Percentiles rank a stretch among this genome's conserved stretches.
phyloP scores from a whole-genome alignment of 2,797 vertebrate species.

The Sebastes hubbsi region DNA sequence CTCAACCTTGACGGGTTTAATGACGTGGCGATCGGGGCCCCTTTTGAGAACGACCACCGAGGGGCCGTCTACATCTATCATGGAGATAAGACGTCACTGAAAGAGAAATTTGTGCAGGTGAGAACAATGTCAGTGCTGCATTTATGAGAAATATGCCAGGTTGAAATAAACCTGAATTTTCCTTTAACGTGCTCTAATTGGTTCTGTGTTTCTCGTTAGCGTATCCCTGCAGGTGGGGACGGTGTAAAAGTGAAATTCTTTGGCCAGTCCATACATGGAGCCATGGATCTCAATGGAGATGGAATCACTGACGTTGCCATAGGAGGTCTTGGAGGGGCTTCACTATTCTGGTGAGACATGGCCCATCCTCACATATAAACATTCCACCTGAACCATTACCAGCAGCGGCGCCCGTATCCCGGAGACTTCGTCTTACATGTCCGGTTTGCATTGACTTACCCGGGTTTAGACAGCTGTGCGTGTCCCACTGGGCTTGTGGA shows the following conservation, averaged over 20 bases:
- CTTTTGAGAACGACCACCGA: slow-evolving; percentile 92
- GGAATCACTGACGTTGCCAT: slow-evolving; percentile 95
- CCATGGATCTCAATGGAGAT: slow-evolving; percentile 95
- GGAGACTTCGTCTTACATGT: slow-evolving; percentile 27
- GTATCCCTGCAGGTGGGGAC: slow-evolving; percentile 93
- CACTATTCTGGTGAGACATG: slow-evolving; percentile 91
- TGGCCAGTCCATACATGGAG: slow-evolving; percentile 95
- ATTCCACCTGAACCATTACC: slow-evolving; percentile 21
- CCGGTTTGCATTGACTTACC: slow-evolving; percentile 31
- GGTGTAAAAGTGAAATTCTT: slow-evolving; percentile 93
- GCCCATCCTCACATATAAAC: slow-evolving; percentile 20
- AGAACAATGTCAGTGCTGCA: background rate
- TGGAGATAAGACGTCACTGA: slow-evolving; percentile 84
- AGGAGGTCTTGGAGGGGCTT: slow-evolving; percentile 94
- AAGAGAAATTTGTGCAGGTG: slow-evolving; percentile 90
- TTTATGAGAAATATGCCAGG: background rate
- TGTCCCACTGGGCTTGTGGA: slow-evolving; percentile 53
- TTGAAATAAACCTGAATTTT: background rate
- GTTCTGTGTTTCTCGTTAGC: slow-evolving; percentile 74
- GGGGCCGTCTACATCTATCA: slow-evolving; percentile 97
- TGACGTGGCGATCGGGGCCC: slow-evolving; percentile 93
- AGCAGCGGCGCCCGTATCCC: slow-evolving; percentile 23
- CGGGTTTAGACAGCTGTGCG: slow-evolving; percentile 72
- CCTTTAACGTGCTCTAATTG: background rate
- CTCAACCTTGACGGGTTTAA: slow-evolving; percentile 94